phyloP scores from a whole-genome alignment of 2,797 vertebrate species.

The Enteromius paludinosus region DNA sequence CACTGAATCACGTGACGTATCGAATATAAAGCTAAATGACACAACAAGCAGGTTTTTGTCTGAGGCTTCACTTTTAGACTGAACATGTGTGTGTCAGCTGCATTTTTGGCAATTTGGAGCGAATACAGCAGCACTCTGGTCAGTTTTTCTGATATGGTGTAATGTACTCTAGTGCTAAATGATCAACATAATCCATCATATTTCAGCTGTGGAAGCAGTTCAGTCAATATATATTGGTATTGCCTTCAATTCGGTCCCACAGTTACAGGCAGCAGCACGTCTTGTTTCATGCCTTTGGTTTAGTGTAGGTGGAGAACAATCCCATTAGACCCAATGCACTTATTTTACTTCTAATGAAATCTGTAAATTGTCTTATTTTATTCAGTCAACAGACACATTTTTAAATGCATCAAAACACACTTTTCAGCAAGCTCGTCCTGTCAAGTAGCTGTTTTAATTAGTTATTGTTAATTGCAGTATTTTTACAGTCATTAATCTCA shows the following conservation, averaged over 20 bases:
- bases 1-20: not conserved
- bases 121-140: not conserved
- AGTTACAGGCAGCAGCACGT: not conserved
- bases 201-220: slow-evolving; percentile 25
- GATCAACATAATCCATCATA: slow-evolving; percentile 16
- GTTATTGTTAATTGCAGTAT: slow-evolving; percentile 1
- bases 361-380: not conserved
- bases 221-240: slow-evolving; percentile 25
- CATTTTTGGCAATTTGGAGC: not conserved
- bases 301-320: slow-evolving; percentile 9
- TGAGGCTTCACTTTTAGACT: not conserved
- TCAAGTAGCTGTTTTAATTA: not conserved
- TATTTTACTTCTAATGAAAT: not conserved
- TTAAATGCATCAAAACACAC: not conserved
- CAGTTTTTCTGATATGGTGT: not conserved
- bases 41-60: not conserved
- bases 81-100: not conserved
- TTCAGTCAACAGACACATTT: not conserved
- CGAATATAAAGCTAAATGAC: slow-evolving; percentile 18
- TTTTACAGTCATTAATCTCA: not conserved
- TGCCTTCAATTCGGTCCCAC: not conserved
- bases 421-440: not conserved
- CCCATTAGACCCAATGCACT: not conserved
- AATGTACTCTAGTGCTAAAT: not conserved
- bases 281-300: not conserved